Conservation (phyloP, 2,113 vertebrate species). For the Tachycineta bicolor region DNA sequence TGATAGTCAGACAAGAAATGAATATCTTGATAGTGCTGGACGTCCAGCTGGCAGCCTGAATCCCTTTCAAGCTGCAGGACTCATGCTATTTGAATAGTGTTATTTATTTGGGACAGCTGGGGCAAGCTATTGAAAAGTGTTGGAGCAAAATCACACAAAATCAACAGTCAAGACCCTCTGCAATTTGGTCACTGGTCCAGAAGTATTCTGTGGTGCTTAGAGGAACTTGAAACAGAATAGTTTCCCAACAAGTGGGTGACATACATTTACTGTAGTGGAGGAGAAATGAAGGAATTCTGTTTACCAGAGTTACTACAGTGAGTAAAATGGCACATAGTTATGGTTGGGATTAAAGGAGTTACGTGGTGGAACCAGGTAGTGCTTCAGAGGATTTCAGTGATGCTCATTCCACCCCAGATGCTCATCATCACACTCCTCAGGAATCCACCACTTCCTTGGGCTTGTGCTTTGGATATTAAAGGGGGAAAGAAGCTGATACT, state of each 20-base stretch:
- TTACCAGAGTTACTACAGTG: background rate
- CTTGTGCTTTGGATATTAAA: background rate
- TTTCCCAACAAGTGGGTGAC: background rate
- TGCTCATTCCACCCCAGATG: background rate
- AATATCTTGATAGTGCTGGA: background rate
- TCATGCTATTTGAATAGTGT: background rate
- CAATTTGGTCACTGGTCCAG: background rate
- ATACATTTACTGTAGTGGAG: background rate
- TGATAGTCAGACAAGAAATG: background rate
- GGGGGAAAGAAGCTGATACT: background rate
- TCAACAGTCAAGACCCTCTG: background rate
- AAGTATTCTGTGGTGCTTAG: background rate
- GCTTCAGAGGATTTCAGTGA: background rate
- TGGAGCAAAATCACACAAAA: slow-evolving; percentile 53
- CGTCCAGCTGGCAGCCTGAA: background rate
- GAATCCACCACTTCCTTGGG: background rate
- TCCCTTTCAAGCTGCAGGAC: slow-evolving; percentile 34
- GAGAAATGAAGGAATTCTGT: background rate
- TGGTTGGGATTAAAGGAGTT: background rate
- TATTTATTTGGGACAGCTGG: background rate
- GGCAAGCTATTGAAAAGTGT: background rate
- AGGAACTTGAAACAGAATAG: background rate
- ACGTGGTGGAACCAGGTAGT: background rate
- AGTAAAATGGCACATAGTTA: background rate
- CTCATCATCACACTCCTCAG: background rate